phyloP scores from a whole-genome alignment of 2,113 vertebrate species.

The Pangasianodon hypophthalmus region DNA sequence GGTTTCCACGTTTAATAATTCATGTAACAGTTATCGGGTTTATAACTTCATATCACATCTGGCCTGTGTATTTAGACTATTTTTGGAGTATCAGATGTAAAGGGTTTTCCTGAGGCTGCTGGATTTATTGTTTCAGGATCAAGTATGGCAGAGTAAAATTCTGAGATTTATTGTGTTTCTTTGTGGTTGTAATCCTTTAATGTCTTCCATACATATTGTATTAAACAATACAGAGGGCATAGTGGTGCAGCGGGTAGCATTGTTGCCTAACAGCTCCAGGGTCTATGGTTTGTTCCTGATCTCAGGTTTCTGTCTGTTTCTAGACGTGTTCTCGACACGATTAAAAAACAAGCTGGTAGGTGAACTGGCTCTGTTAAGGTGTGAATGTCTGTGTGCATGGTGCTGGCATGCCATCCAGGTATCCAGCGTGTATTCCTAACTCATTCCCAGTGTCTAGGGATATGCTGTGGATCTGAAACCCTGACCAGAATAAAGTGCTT shows the following conservation, averaged over 20 bases:
- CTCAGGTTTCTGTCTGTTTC: not conserved
- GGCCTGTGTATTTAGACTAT: not conserved
- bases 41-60: not conserved
- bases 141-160: not conserved
- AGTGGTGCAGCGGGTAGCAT: not conserved
- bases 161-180: not conserved
- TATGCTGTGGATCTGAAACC: not conserved
- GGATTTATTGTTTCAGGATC: not conserved
- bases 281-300: not conserved
- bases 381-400: not conserved
- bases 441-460: not conserved
- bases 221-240: not conserved
- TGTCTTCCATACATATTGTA: not conserved
- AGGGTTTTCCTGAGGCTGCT: not conserved
- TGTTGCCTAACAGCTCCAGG: not conserved
- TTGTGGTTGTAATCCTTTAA: not conserved
- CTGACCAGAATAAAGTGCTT: not conserved
- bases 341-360: not conserved
- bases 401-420: not conserved
- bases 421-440: not conserved
- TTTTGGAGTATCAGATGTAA: not conserved
- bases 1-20: not conserved
- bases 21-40: not conserved
- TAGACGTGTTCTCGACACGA: not conserved
- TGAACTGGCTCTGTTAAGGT: not conserved